A percentile compares a stretch with the other conserved stretches of the same genome.
These are phyloP conservation scores for Hipparchia semele DNA, from an alignment of 2,888 invertebrate genomes.

Conservation along the genomic window DNA sequence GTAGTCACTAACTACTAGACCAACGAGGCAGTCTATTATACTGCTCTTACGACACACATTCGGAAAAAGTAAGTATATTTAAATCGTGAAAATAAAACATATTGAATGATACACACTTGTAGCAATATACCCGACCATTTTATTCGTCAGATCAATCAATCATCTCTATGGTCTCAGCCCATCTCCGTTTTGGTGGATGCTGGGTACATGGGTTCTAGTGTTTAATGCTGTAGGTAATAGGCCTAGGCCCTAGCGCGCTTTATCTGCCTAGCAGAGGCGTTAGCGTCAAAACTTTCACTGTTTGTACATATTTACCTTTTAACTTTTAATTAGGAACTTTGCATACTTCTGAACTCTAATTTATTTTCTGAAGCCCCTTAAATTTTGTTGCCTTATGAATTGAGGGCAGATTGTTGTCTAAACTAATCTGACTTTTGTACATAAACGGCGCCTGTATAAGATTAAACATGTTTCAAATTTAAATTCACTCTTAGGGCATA, in stretches of 20 bases:
- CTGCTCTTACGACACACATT: no score
- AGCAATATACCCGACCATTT: no score
- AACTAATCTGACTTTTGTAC: constrained; percentile 2
- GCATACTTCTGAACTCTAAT: neutral
- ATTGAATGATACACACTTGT: no score
- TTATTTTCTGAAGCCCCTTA: neutral
- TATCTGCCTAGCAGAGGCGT: neutral
- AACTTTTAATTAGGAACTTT: constrained; percentile 35
- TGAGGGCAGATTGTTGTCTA: constrained; percentile 3
- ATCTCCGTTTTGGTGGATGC: no score
- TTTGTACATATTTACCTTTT: constrained; percentile 17
- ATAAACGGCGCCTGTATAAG: neutral
- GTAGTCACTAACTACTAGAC: no score
- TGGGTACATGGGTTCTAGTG: no score
- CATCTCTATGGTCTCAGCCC: no score
- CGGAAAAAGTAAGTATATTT: no score
- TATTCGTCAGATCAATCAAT: no score
- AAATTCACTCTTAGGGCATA: neutral
- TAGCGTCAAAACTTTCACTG: constrained; percentile 16
- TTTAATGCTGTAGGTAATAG: no score
- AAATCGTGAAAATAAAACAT: no score
- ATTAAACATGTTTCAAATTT: neutral
- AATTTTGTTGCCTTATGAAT: neutral
- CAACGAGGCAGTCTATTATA: no score
- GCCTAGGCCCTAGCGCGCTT: neutral